These are phyloP conservation scores for Geodia barretti DNA, from an alignment of 37 sponge, comb jelly and placozoan species.

Conservation along the genomic window DNA sequence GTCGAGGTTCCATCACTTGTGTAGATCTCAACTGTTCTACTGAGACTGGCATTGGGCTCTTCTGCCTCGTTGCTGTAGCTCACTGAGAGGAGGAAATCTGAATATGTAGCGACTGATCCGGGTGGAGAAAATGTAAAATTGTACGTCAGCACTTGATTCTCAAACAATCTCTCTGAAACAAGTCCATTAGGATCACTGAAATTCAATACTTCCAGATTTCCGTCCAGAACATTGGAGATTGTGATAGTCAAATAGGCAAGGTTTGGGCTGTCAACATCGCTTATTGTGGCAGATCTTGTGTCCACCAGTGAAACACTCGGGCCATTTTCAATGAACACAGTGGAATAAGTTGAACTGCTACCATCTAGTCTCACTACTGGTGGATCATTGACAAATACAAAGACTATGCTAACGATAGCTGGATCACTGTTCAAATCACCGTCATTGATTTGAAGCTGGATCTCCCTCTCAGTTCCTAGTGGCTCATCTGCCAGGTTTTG, in stretches of 20 bases:
- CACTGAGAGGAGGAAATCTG: conserved; percentile 13
- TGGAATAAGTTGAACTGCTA: background rate
- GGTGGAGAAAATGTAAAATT: conserved; percentile 7
- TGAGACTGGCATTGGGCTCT: conserved; percentile 37
- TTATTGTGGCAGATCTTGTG: conserved; percentile 14
- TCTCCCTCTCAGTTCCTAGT: conserved; percentile 6
- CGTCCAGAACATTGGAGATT: conserved; percentile 24
- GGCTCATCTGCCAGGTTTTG: conserved; percentile 60
- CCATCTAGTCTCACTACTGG: conserved; percentile 31
- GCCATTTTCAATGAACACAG: conserved; percentile 44
- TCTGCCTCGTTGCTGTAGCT: conserved; percentile 48
- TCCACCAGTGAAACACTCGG: conserved; percentile 36
- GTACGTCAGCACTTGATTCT: background rate
- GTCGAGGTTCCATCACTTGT: conserved; percentile 37
- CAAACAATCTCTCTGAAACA: background rate
- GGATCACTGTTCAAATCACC: conserved; percentile 35
- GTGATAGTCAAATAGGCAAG: conserved; percentile 22
- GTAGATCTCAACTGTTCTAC: conserved; percentile 26
- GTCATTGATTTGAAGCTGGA: conserved; percentile 55
- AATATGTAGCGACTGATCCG: background rate
- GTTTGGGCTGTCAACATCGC: conserved; percentile 56
- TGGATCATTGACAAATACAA: conserved; percentile 50
- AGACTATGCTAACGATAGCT: conserved; percentile 13
- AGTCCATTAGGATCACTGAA: conserved; percentile 8
- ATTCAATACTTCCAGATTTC: conserved; percentile 22